Conservation (phyloP, 2,888 invertebrate species). For the Tillus elongatus region DNA sequence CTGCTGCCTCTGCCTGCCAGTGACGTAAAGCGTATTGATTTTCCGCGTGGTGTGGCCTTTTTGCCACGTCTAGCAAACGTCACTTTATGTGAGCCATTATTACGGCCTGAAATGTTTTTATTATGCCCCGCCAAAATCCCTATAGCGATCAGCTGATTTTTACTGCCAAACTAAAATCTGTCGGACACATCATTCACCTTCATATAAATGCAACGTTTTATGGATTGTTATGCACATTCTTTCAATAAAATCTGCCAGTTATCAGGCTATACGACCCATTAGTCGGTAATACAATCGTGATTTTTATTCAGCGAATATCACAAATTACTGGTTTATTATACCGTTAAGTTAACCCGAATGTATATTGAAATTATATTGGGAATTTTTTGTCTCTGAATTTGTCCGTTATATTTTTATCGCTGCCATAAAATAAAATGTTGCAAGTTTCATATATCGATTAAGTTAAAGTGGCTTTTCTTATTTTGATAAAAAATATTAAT, state of each 20-base stretch:
- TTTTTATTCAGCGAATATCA: too few relatives aligned
- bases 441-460: too few relatives aligned
- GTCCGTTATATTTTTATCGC: too few relatives aligned
- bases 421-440: too few relatives aligned
- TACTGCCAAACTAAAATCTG: constrained; percentile 25
- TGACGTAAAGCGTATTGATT: constrained; percentile 41
- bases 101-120: constrained; percentile 27
- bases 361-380: too few relatives aligned
- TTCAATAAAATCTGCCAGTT: constrained; percentile 22
- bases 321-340: too few relatives aligned
- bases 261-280: constrained; percentile 16
- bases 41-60: constrained; percentile 35
- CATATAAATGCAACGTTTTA: constrained; percentile 20
- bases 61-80: constrained; percentile 33
- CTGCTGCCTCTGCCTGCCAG: constrained; percentile 25
- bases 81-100: constrained; percentile 36
- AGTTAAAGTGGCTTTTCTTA: too few relatives aligned
- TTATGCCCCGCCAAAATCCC: constrained; percentile 22
- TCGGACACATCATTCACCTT: constrained; percentile 21
- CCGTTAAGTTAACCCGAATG: too few relatives aligned
- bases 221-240: constrained; percentile 24
- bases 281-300: constrained; percentile 4
- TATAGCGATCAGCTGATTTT: constrained; percentile 29
- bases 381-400: too few relatives aligned
- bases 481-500: too few relatives aligned